phyloP scores from a whole-genome alignment of 2,113 vertebrate species.

The Cyanistes caeruleus region DNA sequence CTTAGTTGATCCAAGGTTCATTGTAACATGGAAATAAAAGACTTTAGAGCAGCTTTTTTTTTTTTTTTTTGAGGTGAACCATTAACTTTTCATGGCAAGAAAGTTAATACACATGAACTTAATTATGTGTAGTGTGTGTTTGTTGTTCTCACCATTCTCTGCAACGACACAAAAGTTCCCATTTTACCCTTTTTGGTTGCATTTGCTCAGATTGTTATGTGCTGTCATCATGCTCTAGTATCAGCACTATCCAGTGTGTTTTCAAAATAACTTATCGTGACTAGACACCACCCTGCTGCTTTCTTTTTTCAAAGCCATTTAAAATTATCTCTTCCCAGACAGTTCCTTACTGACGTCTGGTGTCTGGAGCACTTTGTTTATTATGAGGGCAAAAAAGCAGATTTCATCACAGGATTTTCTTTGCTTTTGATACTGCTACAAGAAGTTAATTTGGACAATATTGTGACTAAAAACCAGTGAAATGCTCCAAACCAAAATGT shows the following conservation, averaged over 20 bases:
- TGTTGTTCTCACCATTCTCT: background rate
- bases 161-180: background rate
- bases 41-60: background rate
- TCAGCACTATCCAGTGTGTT: slow-evolving; percentile 44
- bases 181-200: background rate
- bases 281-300: slow-evolving; percentile 28
- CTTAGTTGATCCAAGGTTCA: background rate
- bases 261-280: slow-evolving; percentile 31
- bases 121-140: background rate
- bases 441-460: background rate
- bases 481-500: background rate
- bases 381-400: background rate
- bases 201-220: background rate
- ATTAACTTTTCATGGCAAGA: background rate
- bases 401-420: slow-evolving; percentile 17
- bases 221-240: background rate
- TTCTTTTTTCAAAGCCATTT: background rate
- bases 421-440: background rate
- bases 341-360: slow-evolving; percentile 45
- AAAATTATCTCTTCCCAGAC: slow-evolving; percentile 65
- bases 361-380: slow-evolving; percentile 48
- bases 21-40: background rate
- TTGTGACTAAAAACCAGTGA: background rate
- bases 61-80: background rate
- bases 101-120: fast-evolving